Evolutionary conservation across 2,113 vertebrate species (phyloP).

Genomic region (Corydoras sp.): DNA sequence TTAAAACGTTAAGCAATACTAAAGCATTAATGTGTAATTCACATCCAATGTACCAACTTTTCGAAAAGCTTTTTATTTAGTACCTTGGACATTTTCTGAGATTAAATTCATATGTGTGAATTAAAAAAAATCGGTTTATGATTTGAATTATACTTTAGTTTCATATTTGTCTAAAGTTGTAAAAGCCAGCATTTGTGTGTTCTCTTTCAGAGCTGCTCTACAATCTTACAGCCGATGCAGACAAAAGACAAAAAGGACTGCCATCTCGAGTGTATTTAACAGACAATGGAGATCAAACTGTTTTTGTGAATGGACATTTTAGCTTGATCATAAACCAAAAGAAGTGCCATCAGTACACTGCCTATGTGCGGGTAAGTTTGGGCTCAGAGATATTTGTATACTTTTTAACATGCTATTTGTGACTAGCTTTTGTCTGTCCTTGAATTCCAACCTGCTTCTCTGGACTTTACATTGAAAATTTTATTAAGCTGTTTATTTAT

Average conservation of each 20-base stretch:
- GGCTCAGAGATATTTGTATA: neutral
- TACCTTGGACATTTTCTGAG: no score
- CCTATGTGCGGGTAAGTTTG: constrained; percentile 83
- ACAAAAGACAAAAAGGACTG: constrained; percentile 80
- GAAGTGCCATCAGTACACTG: constrained; percentile 76
- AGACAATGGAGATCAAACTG: constrained; percentile 74
- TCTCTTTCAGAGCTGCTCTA: constrained; percentile 78
- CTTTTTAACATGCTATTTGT: neutral
- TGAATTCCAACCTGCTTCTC: neutral
- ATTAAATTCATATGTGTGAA: no score
- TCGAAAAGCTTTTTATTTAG: no score
- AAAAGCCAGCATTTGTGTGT: constrained; percentile 1
- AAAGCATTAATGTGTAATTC: no score
- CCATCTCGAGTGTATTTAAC: constrained; percentile 80
- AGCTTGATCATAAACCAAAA: constrained; percentile 71
- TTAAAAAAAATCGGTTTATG: no score
- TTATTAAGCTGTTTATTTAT: no score
- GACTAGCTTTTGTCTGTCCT: neutral
- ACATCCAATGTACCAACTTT: no score
- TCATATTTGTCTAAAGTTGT: constrained; percentile 3
- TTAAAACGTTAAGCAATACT: no score
- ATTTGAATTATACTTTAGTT: neutral
- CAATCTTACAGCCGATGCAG: constrained; percentile 83
- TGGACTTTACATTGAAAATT: neutral
- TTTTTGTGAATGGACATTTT: constrained; percentile 72